Evolutionary conservation across 2,888 invertebrate species (phyloP).

Genomic region (Mesorhabditis belari): DNA sequence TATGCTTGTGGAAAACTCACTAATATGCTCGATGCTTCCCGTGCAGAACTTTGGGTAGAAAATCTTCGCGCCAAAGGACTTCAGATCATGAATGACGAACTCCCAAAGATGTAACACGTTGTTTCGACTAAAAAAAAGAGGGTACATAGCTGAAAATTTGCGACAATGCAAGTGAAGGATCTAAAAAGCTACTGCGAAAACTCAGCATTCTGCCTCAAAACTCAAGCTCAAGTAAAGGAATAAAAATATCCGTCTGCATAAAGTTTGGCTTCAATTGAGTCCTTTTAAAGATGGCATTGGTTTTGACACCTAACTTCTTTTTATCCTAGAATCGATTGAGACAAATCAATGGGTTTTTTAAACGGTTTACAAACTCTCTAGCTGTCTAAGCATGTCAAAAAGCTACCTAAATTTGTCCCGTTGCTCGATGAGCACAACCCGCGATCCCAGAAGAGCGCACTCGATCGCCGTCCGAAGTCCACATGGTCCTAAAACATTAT

Average conservation of each 20-base stretch:
- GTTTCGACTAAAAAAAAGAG: slow-evolving; percentile 62
- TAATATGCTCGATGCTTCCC: slow-evolving; percentile 94
- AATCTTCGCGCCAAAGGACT: slow-evolving; percentile 84
- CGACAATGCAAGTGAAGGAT: no score
- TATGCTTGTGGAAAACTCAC: slow-evolving; percentile 57
- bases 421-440: slow-evolving; percentile 84
- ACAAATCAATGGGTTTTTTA: no score
- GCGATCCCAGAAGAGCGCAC: slow-evolving; percentile 86
- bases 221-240: no score
- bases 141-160: not conserved
- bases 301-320: no score
- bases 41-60: slow-evolving; percentile 99
- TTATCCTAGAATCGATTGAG: no score
- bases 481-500: slow-evolving; percentile 67
- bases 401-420: slow-evolving; percentile 75
- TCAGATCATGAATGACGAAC: slow-evolving; percentile 89
- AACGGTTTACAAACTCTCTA: not conserved
- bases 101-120: slow-evolving; percentile 98
- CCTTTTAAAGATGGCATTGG: no score
- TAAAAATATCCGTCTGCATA: no score
- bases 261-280: no score
- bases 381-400: no score
- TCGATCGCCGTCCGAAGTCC: slow-evolving; percentile 91
- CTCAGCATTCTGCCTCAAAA: no score
- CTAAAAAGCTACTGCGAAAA: no score